Percentiles rank a stretch among this genome's conserved stretches.
These are phyloP conservation scores for Tetranychus urticae DNA, from an alignment of 1,140 invertebrate genomes.

Conservation along the genomic window DNA sequence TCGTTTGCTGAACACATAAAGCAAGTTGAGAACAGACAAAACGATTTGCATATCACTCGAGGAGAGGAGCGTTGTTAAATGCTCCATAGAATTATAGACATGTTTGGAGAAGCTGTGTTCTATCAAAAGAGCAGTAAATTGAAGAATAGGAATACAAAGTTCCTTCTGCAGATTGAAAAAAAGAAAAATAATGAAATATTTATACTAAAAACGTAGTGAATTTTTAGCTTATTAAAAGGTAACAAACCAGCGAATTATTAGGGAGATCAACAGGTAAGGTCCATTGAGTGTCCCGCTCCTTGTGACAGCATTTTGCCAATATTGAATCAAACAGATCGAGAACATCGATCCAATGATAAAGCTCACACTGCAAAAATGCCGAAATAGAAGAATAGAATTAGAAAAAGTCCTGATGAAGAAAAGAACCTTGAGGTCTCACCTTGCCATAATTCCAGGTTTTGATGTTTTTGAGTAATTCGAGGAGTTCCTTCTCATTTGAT, in stretches of 20 bases:
- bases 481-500: slow-evolving; percentile 36
- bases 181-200: slow-evolving; percentile 9
- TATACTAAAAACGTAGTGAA: neutral
- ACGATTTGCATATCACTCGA: slow-evolving; percentile 68
- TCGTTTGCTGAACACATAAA: slow-evolving; percentile 78
- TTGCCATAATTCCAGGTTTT: slow-evolving; percentile 71
- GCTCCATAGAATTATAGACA: slow-evolving; percentile 74
- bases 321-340: slow-evolving; percentile 59
- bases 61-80: slow-evolving; percentile 50
- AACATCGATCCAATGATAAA: slow-evolving; percentile 72
- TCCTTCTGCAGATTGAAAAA: slow-evolving; percentile 36
- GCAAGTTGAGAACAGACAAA: slow-evolving; percentile 56
- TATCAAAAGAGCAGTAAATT: slow-evolving; percentile 62
- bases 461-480: slow-evolving; percentile 44
- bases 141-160: slow-evolving; percentile 46
- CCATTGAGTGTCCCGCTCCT: slow-evolving; percentile 41
- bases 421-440: slow-evolving; percentile 15
- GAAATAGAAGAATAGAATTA: neutral
- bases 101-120: slow-evolving; percentile 75
- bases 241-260: slow-evolving; percentile 33
- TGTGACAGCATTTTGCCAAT: slow-evolving; percentile 43
- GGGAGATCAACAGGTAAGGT: slow-evolving; percentile 47
- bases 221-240: slow-evolving; percentile 6
- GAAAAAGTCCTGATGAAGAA: neutral
- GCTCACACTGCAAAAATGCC: slow-evolving; percentile 35